Evolutionary conservation across 1,140 invertebrate genomes (phyloP).

Genomic region (Notospermus geniculatus): DNA sequence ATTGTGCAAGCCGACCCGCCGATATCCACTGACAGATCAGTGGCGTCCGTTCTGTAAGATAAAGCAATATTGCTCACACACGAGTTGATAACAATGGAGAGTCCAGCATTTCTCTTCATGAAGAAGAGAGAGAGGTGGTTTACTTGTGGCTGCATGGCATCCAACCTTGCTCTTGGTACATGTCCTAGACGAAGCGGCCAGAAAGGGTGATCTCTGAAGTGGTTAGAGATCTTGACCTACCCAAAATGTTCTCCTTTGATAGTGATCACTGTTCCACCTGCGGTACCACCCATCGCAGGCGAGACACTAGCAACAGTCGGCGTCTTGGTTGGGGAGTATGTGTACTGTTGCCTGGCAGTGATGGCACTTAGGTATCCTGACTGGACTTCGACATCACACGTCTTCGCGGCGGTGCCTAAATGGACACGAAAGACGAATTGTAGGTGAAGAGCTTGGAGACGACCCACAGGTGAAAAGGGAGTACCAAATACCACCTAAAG

Average conservation of each 20-base stretch:
- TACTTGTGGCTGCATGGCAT: too few species aligned
- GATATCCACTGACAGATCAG: too few species aligned
- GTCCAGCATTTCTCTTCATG: too few species aligned
- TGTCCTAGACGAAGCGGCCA: too few species aligned
- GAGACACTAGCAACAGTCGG: slow-evolving; percentile 19
- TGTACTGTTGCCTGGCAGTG: slow-evolving; percentile 3
- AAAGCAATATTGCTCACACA: too few species aligned
- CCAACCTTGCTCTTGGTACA: too few species aligned
- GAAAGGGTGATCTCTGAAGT: too few species aligned
- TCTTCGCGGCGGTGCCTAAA: background rate
- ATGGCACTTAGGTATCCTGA: background rate
- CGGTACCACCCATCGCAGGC: slow-evolving; percentile 26
- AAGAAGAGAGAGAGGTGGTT: too few species aligned
- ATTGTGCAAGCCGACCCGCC: too few species aligned
- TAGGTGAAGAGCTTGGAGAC: background rate
- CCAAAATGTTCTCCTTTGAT: slow-evolving; percentile 33
- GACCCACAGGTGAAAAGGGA: background rate
- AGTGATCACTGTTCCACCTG: slow-evolving; percentile 31
- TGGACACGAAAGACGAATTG: background rate
- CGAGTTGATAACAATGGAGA: too few species aligned
- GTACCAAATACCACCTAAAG: background rate
- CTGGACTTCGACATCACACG: slow-evolving; percentile 2
- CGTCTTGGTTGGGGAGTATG: slow-evolving; percentile 11
- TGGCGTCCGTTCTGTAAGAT: too few species aligned
- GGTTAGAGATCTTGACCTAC: background rate